Percentiles rank a stretch among this genome's conserved stretches.
These are phyloP conservation scores for Cartodere bifasciata DNA, from an alignment of 2,888 invertebrate genomes.

Conservation along the genomic window DNA sequence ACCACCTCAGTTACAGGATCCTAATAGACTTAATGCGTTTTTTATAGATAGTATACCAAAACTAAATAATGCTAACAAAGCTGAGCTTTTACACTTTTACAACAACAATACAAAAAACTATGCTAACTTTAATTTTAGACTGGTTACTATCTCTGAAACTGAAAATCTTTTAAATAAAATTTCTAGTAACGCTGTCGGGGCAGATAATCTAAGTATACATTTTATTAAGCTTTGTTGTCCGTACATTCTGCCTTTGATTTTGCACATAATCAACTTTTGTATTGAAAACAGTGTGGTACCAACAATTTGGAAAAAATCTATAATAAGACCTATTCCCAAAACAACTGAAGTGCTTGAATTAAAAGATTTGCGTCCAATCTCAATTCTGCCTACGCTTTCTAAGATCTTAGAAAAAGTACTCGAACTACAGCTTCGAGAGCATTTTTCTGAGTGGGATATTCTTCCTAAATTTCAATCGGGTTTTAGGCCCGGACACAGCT, in stretches of 20 bases:
- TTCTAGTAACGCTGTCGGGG: not conserved
- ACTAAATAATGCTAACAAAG: no score
- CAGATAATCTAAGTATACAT: slow-evolving; percentile 1
- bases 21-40: no score
- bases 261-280: not conserved
- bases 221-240: not conserved
- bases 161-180: no score
- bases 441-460: not conserved
- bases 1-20: no score
- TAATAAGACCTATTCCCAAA: not conserved
- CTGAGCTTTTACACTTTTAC: no score
- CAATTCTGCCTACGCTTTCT: slow-evolving; percentile 1
- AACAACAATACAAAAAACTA: no score
- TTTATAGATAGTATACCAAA: no score
- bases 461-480: no score
- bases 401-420: slow-evolving; percentile 3
- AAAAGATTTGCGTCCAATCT: not conserved
- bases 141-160: no score
- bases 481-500: no score
- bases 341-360: not conserved
- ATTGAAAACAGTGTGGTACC: slow-evolving; percentile 1
- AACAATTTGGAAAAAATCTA: not conserved
- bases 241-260: not conserved
- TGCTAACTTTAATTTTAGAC: no score
- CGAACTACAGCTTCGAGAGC: not conserved